Conservation (phyloP, 2,113 vertebrate genomes). For the Heterotilapia buettikoferi region DNA sequence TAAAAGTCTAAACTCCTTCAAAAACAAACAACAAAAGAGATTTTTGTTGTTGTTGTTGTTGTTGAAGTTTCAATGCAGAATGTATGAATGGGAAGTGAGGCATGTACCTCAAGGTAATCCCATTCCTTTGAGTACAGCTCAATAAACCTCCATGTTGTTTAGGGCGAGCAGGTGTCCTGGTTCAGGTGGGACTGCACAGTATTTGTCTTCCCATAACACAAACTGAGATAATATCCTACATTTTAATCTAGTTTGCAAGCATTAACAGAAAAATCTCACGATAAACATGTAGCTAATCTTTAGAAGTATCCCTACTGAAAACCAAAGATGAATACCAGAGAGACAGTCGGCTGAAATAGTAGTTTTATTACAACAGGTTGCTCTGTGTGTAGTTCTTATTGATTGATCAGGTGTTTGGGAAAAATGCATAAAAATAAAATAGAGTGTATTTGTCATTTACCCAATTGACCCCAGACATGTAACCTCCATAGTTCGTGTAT, state of each 20-base stretch:
- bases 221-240: neutral
- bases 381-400: neutral
- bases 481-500: neutral
- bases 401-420: too few relatives aligned
- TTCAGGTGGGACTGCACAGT: neutral
- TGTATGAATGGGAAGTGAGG: neutral
- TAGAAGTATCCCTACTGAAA: neutral
- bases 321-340: neutral
- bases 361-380: neutral
- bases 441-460: neutral
- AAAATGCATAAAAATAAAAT: neutral
- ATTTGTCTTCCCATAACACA: neutral
- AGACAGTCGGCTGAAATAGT: neutral
- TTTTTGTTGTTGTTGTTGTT: accelerated
- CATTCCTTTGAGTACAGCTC: neutral
- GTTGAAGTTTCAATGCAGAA: neutral
- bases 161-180: neutral
- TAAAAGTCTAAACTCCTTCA: neutral
- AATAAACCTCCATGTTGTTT: neutral
- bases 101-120: neutral
- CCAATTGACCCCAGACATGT: neutral
- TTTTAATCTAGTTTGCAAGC: neutral
- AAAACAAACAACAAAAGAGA: neutral
- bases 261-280: neutral
- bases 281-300: neutral